A percentile compares a stretch with the other conserved stretches of the same genome.
Evolutionary conservation across 2,113 vertebrate species (phyloP).

Genomic region (Ophiodon elongatus): DNA sequence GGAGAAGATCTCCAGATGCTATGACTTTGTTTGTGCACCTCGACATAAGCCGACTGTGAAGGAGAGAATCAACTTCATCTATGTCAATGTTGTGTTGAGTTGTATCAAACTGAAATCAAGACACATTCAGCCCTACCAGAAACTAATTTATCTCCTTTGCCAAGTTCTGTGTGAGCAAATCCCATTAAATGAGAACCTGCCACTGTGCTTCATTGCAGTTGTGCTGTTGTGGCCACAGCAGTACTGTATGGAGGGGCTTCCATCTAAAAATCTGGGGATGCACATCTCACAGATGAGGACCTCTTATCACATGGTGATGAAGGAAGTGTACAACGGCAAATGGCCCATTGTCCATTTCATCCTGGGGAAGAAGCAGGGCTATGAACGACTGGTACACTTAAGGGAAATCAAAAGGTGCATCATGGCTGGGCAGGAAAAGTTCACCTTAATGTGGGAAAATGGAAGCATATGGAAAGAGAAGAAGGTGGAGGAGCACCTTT

Average conservation of each 20-base stretch:
- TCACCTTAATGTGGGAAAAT: conserved; percentile 65
- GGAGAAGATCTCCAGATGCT: conserved; percentile 44
- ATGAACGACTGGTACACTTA: conserved; percentile 60
- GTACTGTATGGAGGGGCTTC: accelerated
- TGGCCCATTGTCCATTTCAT: conserved; percentile 73
- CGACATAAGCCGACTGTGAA: not conserved
- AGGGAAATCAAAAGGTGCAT: conserved; percentile 43
- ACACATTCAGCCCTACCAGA: accelerated
- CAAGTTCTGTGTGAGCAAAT: not conserved
- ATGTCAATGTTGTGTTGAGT: conserved; percentile 75
- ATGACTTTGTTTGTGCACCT: conserved; percentile 2
- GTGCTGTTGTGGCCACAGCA: conserved; percentile 73
- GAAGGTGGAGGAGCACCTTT: conserved; percentile 59
- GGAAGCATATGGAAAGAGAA: conserved; percentile 70
- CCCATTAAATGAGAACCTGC: conserved; percentile 30
- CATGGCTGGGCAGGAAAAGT: not conserved
- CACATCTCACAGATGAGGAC: conserved; percentile 71
- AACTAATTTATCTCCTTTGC: accelerated
- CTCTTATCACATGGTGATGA: conserved; percentile 60
- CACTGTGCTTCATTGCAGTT: conserved; percentile 71
- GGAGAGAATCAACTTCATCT: conserved; percentile 71
- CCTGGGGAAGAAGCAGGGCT: conserved; percentile 69
- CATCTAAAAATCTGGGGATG: not conserved
- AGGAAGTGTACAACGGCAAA: conserved; percentile 65
- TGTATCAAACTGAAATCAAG: conserved; percentile 59